Evolutionary conservation across 2,113 vertebrate species (phyloP).

Genomic region (Pica pica): DNA sequence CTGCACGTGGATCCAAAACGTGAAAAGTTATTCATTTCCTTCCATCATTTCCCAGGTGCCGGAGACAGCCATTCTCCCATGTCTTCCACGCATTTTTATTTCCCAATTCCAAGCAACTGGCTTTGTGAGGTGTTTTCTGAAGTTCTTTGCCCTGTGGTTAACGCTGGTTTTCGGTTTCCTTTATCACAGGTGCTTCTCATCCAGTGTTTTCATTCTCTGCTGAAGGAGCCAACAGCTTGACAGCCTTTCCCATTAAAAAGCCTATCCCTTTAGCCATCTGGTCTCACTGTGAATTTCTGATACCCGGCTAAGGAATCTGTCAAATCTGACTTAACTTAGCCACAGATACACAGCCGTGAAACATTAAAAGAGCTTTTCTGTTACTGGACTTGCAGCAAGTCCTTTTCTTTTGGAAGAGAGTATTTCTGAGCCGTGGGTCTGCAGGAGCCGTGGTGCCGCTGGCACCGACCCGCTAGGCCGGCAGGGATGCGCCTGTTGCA

Average conservation of each 20-base stretch:
- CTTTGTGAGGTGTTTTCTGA: not conserved
- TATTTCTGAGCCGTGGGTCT: not conserved
- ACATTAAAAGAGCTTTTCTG: not conserved
- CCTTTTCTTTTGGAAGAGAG: not conserved
- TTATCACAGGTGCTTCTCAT: not conserved
- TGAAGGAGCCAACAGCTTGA: not conserved
- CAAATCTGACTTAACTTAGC: not conserved
- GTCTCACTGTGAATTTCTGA: not conserved
- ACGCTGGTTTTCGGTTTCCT: not conserved
- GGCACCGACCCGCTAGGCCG: fast-evolving
- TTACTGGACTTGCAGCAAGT: not conserved
- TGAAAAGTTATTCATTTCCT: not conserved
- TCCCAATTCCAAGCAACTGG: not conserved
- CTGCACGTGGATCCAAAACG: fast-evolving
- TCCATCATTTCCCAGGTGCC: not conserved
- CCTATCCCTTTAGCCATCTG: not conserved
- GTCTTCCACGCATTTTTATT: not conserved
- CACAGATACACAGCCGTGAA: not conserved
- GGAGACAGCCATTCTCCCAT: not conserved
- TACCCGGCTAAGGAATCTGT: not conserved
- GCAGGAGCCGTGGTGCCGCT: not conserved
- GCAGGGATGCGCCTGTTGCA: not conserved
- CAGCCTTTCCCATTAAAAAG: not conserved
- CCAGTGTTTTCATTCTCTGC: not conserved
- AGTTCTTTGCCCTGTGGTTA: not conserved